Evolutionary conservation across 2,113 vertebrate genomes (phyloP).

Genomic region (Macrotis lagotis): DNA sequence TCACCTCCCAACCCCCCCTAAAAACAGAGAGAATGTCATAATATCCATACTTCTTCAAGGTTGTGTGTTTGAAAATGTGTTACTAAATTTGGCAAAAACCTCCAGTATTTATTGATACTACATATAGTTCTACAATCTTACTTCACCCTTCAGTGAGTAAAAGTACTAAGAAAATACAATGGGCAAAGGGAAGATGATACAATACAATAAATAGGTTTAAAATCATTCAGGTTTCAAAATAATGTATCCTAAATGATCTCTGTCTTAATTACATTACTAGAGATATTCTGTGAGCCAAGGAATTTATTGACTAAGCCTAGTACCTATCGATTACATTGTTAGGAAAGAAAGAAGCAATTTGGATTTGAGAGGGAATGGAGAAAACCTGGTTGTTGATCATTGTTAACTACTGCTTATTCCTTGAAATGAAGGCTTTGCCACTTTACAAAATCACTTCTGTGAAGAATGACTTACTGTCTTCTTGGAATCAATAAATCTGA

Average conservation of each 20-base stretch:
- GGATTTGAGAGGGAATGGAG: conserved; percentile 43
- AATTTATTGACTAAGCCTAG: conserved; percentile 64
- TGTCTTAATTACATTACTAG: conserved; percentile 60
- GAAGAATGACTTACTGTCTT: conserved; percentile 53
- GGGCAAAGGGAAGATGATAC: conserved; percentile 38
- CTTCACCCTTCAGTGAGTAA: conserved; percentile 47
- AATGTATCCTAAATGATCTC: conserved; percentile 52
- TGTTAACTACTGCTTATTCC: conserved; percentile 52
- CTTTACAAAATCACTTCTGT: conserved; percentile 51
- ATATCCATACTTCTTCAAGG: conserved; percentile 49
- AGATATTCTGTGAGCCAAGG: conserved; percentile 35
- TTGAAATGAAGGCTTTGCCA: conserved; percentile 46
- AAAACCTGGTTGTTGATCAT: conserved; percentile 55
- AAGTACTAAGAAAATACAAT: conserved; percentile 50
- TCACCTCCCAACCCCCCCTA: neutral
- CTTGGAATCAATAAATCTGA: conserved; percentile 56
- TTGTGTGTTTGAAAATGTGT: conserved; percentile 42
- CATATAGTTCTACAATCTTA: neutral
- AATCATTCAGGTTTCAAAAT: conserved; percentile 53
- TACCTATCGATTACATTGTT: conserved; percentile 64
- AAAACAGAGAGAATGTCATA: neutral
- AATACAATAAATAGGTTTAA: conserved; percentile 55
- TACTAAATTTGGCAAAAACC: neutral
- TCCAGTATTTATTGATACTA: neutral
- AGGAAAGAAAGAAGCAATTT: conserved; percentile 50